A percentile compares a stretch with the other conserved stretches of the same genome.
These are phyloP conservation scores for Neelides sp. DNA, from an alignment of 1,140 invertebrate species.

Conservation along the genomic window DNA sequence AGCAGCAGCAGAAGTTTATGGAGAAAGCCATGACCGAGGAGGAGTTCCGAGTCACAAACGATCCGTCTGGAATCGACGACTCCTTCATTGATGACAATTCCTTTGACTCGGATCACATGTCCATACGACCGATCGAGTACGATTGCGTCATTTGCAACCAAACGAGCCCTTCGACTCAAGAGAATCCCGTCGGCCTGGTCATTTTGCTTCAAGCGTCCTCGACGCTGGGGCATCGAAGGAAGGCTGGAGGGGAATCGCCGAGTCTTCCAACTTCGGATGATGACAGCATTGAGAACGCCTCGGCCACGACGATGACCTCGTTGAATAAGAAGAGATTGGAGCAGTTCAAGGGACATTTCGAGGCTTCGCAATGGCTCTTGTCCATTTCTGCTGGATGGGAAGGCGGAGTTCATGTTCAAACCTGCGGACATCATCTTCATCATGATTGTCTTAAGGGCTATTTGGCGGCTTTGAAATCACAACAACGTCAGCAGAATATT, in stretches of 20 bases:
- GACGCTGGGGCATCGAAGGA: slow-evolving; percentile 60
- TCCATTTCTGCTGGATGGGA: slow-evolving; percentile 61
- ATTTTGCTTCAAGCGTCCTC: slow-evolving; percentile 75
- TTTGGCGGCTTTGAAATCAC: slow-evolving; percentile 60
- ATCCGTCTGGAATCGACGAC: neutral
- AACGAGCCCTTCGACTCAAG: slow-evolving; percentile 65
- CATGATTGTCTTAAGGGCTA: slow-evolving; percentile 77
- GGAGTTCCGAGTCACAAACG: slow-evolving; percentile 9
- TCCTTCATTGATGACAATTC: slow-evolving; percentile 4
- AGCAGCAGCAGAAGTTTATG: slow-evolving; percentile 82
- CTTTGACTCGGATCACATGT: slow-evolving; percentile 22
- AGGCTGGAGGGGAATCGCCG: slow-evolving; percentile 41
- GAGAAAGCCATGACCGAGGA: slow-evolving; percentile 52
- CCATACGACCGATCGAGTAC: slow-evolving; percentile 57
- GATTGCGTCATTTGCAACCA: slow-evolving; percentile 94
- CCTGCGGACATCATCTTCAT: slow-evolving; percentile 91
- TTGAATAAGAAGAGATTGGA: slow-evolving; percentile 55
- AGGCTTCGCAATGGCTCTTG: slow-evolving; percentile 62
- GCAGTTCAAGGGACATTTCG: slow-evolving; percentile 56
- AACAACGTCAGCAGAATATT: slow-evolving; percentile 57
- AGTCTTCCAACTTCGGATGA: slow-evolving; percentile 53
- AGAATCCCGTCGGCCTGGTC: slow-evolving; percentile 79
- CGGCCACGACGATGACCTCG: slow-evolving; percentile 41
- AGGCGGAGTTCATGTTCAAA: slow-evolving; percentile 80
- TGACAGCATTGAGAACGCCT: slow-evolving; percentile 40